Evolutionary conservation across 2,888 invertebrate species (phyloP), one percentile per base, ranked within the genome.

Genomic region (Plagiodera versicolora): DNA sequence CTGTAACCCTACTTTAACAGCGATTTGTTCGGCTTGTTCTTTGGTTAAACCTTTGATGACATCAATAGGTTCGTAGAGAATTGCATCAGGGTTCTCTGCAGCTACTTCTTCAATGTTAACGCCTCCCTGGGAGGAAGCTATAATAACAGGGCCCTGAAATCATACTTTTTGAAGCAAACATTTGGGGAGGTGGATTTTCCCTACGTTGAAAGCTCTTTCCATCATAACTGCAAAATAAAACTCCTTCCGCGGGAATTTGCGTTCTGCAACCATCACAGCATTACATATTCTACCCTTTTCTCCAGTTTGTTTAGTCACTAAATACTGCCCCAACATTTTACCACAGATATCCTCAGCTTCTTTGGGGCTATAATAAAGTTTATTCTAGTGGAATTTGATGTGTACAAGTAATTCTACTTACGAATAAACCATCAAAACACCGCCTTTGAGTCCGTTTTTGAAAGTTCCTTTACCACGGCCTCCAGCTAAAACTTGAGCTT

Each of bases 201-300:
- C 53, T 70, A 76, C 76, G 61, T 89, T 89, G 77, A 94, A 96
- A 46, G 94, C 92, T 70, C 99, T 86, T 80, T 99, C 99, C 93
- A 98, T 93, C 90, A 97, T 96, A 68, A 99, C 93, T 56, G 98
- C 97, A 77, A 99, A 91, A 81, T 99, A 99, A 81, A 91, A 99
- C 80, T 99, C 99, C 72, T 96, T 89, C 14, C 98, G 87, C 1
- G 97, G 95, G 80, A 97, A 99, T 81, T 98, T 94, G 55, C 98
- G 85, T 81, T 99, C 98, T 16, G 96, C 92, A 14, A 99, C 91
- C 96, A 99, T 97, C 1, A 96, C 95, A 75, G 91, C 87, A 79
- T 95, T 95, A 77, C 97, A 98, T 77, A 96, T 91, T 67, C 95
- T 87, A 9, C 95, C 95, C 28, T 85, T 93, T 61, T 93, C 92